phyloP scores from a whole-genome alignment of 2,113 vertebrate genomes.

The Australoheros scitulus region DNA sequence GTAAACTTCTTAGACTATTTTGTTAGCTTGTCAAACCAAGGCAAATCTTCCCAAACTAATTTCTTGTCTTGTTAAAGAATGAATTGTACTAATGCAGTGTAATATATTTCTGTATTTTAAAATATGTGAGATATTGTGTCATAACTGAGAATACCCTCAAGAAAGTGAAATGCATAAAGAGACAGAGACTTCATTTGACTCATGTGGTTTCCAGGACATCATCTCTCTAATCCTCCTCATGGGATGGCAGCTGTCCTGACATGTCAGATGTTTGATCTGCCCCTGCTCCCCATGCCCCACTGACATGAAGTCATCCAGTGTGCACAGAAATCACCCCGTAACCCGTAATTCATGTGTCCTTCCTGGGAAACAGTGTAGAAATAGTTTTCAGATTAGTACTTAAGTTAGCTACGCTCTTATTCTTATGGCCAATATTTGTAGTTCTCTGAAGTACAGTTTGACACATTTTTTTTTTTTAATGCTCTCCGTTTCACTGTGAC shows the following conservation, averaged over 20 bases:
- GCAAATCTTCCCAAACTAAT: not conserved
- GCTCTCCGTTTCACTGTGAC: not conserved
- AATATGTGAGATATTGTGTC: not conserved
- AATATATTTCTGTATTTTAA: not conserved
- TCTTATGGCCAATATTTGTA: not conserved
- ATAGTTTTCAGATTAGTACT: not conserved
- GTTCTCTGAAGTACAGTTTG: not conserved
- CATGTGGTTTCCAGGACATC: not conserved
- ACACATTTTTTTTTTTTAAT: not conserved
- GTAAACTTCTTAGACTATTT: not conserved
- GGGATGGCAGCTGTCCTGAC: constrained; percentile 23
- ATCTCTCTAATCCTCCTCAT: not conserved
- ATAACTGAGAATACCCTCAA: not conserved
- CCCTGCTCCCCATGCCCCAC: not conserved
- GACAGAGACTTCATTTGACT: not conserved
- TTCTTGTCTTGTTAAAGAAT: not conserved
- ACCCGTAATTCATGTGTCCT: not conserved
- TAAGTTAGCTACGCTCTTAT: not conserved
- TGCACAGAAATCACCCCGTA: not conserved
- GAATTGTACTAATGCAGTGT: not conserved
- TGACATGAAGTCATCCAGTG: constrained; percentile 20
- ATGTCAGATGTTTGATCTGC: constrained; percentile 5
- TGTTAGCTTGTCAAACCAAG: not conserved
- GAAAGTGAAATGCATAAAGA: not conserved
- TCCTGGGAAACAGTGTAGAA: not conserved